Evolutionary conservation across 1,140 invertebrate genomes (phyloP).

Genomic region (Ridgeia piscesae): DNA sequence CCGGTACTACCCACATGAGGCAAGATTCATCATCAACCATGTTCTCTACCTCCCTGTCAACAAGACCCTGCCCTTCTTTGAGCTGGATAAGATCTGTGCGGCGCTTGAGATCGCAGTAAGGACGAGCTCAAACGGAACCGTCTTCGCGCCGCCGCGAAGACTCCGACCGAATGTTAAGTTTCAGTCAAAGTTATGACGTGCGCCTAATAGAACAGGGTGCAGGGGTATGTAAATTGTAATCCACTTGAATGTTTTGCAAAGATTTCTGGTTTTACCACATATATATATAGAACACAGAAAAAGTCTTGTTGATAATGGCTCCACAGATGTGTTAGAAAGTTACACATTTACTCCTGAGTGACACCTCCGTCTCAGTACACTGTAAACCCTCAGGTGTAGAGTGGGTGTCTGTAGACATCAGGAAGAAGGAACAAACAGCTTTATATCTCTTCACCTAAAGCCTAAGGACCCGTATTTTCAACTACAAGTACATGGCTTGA

Average conservation of each 20-base stretch:
- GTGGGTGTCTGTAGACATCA: too few relatives aligned
- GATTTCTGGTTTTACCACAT: background rate
- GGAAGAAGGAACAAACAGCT: too few relatives aligned
- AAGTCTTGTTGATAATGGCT: background rate
- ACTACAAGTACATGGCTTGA: too few relatives aligned
- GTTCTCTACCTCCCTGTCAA: constrained; percentile 56
- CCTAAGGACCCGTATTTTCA: too few relatives aligned
- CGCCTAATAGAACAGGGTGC: background rate
- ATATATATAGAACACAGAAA: background rate
- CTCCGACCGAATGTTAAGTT: background rate
- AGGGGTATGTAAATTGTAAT: background rate
- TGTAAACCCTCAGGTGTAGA: too few relatives aligned
- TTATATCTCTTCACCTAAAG: too few relatives aligned
- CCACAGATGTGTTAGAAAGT: background rate
- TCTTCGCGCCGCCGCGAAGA: background rate
- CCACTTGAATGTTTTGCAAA: background rate
- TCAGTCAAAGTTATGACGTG: background rate
- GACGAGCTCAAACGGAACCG: background rate
- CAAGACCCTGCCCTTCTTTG: constrained; percentile 51
- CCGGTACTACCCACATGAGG: constrained; percentile 46
- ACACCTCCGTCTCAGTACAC: background rate
- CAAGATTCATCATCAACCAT: constrained; percentile 56
- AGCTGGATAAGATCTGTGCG: constrained; percentile 47
- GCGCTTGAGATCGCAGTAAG: constrained; percentile 28
- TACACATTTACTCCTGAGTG: background rate